phyloP scores from a whole-genome alignment of 2,113 vertebrate genomes.

The Corythoichthys haematopterus region DNA sequence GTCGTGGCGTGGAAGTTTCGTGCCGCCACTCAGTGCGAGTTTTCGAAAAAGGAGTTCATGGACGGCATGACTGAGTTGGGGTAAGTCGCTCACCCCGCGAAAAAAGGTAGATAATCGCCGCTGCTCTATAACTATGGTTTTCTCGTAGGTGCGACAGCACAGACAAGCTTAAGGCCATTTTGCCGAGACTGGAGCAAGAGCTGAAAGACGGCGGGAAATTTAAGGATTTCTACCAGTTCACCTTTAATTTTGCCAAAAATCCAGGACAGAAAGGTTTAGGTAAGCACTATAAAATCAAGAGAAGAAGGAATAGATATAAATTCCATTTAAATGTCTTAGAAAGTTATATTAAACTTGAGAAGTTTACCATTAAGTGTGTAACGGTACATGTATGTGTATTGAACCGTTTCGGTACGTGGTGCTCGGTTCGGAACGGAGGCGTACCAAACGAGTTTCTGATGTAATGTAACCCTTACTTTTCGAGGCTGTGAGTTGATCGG shows the following conservation, averaged over 20 bases:
- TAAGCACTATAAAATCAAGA: conserved; percentile 56
- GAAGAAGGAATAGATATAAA: no score
- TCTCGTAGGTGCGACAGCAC: conserved; percentile 84
- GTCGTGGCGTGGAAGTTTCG: conserved; percentile 95
- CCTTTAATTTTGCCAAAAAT: conserved; percentile 95
- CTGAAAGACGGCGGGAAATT: conserved; percentile 88
- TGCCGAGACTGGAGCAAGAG: conserved; percentile 90
- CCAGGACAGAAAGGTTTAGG: conserved; percentile 93
- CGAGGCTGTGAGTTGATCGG: no score
- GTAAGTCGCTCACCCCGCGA: conserved; percentile 68
- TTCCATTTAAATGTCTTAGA: no score
- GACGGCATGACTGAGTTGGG: conserved; percentile 94
- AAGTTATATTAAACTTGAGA: no score
- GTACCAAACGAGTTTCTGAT: no score
- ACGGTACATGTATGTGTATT: no score
- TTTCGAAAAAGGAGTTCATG: conserved; percentile 92
- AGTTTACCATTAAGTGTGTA: no score
- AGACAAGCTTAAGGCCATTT: conserved; percentile 84
- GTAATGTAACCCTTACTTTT: no score
- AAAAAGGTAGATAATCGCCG: neutral
- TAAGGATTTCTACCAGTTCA: conserved; percentile 97
- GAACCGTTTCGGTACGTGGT: no score
- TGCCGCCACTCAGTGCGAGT: conserved; percentile 93
- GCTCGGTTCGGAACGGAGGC: no score
- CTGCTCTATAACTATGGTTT: conserved; percentile 6